These are phyloP conservation scores for Metellina segmentata DNA, from an alignment of 2,888 invertebrate genomes.

Conservation along the genomic window DNA sequence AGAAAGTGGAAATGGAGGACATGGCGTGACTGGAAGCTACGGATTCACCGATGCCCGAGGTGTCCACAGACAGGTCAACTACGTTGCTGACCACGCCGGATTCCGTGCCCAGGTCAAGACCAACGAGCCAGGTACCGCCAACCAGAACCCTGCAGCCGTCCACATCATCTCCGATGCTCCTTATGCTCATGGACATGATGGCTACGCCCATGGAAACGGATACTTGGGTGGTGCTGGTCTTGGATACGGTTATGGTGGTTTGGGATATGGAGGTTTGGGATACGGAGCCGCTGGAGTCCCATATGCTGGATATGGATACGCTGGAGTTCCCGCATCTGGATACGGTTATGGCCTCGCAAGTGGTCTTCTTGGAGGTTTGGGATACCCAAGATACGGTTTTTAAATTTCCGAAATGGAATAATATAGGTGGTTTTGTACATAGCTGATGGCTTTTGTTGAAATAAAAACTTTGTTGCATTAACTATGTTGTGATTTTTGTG, in stretches of 20 bases:
- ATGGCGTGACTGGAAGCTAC: conserved; percentile 52
- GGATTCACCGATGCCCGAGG: conserved; percentile 55
- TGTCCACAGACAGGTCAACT: conserved; percentile 34
- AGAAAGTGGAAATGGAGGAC: conserved; percentile 38
- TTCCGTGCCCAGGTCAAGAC: conserved; percentile 59
- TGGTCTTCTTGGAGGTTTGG: conserved; percentile 9
- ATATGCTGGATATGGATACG: not conserved
- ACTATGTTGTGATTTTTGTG: not conserved
- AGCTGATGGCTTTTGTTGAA: not conserved
- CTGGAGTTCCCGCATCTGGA: not conserved
- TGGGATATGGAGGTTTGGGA: conserved; percentile 3
- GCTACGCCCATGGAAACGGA: conserved; percentile 1
- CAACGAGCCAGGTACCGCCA: conserved; percentile 54
- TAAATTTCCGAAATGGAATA: not conserved
- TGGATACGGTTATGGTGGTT: conserved; percentile 18
- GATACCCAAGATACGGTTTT: conserved; percentile 30
- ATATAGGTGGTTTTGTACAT: not conserved
- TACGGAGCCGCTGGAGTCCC: conserved; percentile 15
- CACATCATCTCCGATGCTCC: conserved; percentile 34
- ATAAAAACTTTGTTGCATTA: not conserved
- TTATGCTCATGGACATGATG: not conserved
- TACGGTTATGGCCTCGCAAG: conserved; percentile 2
- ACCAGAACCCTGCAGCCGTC: conserved; percentile 48
- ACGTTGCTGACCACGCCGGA: conserved; percentile 49
- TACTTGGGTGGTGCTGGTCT: not conserved